Evolutionary conservation across 2,797 vertebrate genomes (phyloP).

Genomic region (Cuculus canorus): DNA sequence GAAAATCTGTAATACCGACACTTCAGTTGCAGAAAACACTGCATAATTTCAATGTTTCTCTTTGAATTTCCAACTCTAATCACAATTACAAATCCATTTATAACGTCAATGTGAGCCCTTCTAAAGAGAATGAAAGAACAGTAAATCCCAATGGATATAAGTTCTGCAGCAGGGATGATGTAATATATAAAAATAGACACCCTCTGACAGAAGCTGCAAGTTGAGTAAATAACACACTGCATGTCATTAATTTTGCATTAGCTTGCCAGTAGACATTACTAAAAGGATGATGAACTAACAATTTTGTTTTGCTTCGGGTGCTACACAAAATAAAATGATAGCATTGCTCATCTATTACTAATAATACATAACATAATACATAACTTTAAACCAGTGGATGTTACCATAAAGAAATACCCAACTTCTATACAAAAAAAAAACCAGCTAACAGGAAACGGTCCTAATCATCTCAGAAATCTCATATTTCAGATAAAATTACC

Average conservation of each 20-base stretch:
- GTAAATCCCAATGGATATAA: conserved; percentile 74
- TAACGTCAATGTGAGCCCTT: conserved; percentile 70
- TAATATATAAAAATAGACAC: conserved; percentile 80
- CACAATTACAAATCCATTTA: conserved; percentile 71
- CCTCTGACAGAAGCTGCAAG: conserved; percentile 74
- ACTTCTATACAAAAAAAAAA: background rate
- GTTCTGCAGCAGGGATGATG: conserved; percentile 78
- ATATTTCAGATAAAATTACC: background rate
- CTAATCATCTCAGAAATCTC: background rate
- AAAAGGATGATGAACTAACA: conserved; percentile 37
- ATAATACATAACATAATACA: background rate
- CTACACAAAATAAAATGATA: background rate
- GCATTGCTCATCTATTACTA: background rate
- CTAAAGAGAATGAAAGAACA: conserved; percentile 73
- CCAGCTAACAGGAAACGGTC: background rate
- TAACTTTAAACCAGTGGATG: background rate
- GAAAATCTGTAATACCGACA: conserved; percentile 31
- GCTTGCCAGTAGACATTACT: conserved; percentile 63
- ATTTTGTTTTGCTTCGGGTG: background rate
- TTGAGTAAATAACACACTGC: conserved; percentile 72
- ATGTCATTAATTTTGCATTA: conserved; percentile 67
- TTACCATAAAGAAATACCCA: background rate
- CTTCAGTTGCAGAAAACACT: conserved; percentile 57
- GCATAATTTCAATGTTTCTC: conserved; percentile 43
- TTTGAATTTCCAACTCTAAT: conserved; percentile 69